Conservation (phyloP, 2,113 vertebrate genomes). For the Mugil cephalus region DNA sequence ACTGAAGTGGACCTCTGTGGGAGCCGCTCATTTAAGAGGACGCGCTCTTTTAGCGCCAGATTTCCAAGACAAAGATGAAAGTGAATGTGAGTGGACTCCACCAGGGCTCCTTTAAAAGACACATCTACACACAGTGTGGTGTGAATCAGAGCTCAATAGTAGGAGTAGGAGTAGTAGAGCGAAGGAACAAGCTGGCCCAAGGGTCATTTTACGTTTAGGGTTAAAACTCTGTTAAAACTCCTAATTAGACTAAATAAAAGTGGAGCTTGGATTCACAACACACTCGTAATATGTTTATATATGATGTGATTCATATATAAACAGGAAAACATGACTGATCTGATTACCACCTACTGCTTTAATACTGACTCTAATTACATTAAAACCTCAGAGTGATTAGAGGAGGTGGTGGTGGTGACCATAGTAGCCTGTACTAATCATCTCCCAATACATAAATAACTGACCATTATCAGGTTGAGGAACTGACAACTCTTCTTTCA, state of each 20-base stretch:
- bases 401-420: too few relatives aligned
- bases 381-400: too few relatives aligned
- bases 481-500: too few relatives aligned
- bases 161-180: neutral
- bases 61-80: constrained; percentile 1
- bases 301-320: too few relatives aligned
- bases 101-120: neutral
- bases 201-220: constrained; percentile 14
- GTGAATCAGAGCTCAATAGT: neutral
- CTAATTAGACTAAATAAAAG: constrained; percentile 23
- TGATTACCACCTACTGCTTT: too few relatives aligned
- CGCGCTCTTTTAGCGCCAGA: neutral
- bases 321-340: too few relatives aligned
- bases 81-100: neutral
- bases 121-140: neutral
- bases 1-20: constrained; percentile 25
- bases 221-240: neutral
- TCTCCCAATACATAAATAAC: too few relatives aligned
- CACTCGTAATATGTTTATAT: too few relatives aligned
- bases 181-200: neutral
- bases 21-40: constrained; percentile 9
- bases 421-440: too few relatives aligned
- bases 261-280: constrained; percentile 1
- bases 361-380: too few relatives aligned
- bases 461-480: too few relatives aligned